phyloP scores from a whole-genome alignment of 1,140 invertebrate genomes.

The Hycleus cichorii region DNA sequence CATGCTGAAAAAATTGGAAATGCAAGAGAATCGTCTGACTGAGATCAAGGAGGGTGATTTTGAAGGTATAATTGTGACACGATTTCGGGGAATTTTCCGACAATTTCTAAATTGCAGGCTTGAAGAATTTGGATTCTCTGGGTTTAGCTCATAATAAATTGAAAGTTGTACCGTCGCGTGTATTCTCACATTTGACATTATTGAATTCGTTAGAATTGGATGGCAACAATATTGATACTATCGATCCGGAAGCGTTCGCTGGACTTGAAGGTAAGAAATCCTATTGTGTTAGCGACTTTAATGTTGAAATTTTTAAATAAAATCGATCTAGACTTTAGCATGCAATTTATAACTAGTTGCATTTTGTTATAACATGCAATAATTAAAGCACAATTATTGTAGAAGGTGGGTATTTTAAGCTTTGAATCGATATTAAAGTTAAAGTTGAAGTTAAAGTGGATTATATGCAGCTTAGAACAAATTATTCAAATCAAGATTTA shows the following conservation, averaged over 20 bases:
- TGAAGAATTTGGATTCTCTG: constrained; percentile 71
- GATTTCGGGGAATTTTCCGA: neutral
- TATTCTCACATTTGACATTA: constrained; percentile 69
- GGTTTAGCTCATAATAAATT: constrained; percentile 78
- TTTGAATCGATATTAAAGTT: too few relatives aligned
- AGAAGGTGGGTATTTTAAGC: too few relatives aligned
- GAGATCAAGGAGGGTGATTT: constrained; percentile 74
- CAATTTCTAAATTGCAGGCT: constrained; percentile 45
- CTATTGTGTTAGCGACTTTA: too few relatives aligned
- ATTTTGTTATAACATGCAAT: too few relatives aligned
- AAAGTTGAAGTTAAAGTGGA: too few relatives aligned
- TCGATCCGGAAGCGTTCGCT: constrained; percentile 75
- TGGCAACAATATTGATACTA: constrained; percentile 69
- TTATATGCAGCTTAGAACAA: too few relatives aligned
- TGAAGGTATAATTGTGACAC: constrained; percentile 51
- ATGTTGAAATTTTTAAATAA: too few relatives aligned
- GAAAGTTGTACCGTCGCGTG: constrained; percentile 64
- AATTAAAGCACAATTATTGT: too few relatives aligned
- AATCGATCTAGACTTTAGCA: too few relatives aligned
- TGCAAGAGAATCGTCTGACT: constrained; percentile 77
- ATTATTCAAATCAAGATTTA: too few relatives aligned
- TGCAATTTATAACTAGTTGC: too few relatives aligned
- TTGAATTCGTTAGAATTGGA: constrained; percentile 81
- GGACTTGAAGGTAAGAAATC: constrained; percentile 66
- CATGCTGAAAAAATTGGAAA: constrained; percentile 75